Conservation (phyloP, 2,888 invertebrate genomes). For the Phragmatobia fuliginosa region DNA sequence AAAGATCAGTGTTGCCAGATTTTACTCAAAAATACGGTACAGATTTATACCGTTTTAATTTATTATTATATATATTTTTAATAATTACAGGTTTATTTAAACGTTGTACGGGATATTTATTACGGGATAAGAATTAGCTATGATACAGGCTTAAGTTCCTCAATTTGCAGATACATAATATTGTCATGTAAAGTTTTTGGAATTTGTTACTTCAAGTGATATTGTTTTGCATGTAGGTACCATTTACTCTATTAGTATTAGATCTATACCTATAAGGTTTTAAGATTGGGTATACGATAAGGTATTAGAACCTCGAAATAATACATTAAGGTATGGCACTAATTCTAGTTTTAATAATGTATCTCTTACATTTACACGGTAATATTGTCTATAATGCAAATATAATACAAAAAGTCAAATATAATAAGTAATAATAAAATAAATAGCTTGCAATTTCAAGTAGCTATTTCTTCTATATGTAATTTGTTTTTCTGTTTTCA, state of each 20-base stretch:
- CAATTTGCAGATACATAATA: not conserved
- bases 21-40: not conserved
- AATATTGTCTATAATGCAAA: not conserved
- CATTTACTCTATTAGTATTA: too few species aligned
- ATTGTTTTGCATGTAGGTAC: too few species aligned
- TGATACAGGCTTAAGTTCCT: not conserved
- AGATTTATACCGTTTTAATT: conserved; percentile 3
- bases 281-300: not conserved
- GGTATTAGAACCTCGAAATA: not conserved
- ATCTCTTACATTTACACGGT: too few species aligned
- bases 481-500: not conserved
- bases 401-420: not conserved
- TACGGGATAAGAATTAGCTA: not conserved
- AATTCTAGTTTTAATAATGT: too few species aligned
- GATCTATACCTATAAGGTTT: too few species aligned
- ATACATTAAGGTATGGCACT: too few species aligned
- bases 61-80: not conserved
- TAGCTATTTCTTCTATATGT: not conserved
- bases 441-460: not conserved
- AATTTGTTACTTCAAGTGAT: not conserved
- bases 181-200: not conserved
- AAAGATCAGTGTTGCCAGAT: conserved; percentile 57
- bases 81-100: not conserved
- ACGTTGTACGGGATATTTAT: not conserved
- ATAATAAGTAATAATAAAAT: not conserved